These are phyloP conservation scores for Microctonus hyperodae DNA, from an alignment of 2,888 invertebrate species.

Conservation along the genomic window DNA sequence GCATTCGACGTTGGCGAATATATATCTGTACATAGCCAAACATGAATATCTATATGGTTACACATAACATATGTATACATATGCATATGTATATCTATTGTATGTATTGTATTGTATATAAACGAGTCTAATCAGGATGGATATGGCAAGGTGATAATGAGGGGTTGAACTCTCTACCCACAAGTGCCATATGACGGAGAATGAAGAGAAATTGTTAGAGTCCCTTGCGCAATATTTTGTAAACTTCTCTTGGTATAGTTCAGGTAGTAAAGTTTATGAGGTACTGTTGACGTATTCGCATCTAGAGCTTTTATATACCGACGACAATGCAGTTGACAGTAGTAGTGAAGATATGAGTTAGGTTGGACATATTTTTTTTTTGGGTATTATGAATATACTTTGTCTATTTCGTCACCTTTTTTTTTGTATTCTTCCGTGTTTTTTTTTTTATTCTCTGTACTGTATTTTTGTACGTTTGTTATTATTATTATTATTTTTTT, in stretches of 20 bases:
- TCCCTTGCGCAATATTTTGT: conserved; percentile 32
- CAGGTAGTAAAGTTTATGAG: background rate
- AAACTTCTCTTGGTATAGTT: conserved; percentile 9
- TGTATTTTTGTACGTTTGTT: no score
- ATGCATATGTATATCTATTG: background rate
- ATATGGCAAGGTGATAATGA: conserved; percentile 44
- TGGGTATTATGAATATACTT: no score
- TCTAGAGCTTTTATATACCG: background rate
- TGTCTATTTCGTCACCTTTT: no score
- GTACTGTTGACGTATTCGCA: background rate
- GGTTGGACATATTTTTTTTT: no score
- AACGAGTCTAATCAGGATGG: conserved; percentile 42
- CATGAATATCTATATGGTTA: no score
- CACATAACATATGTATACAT: no score
- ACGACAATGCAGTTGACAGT: background rate
- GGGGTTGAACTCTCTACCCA: conserved; percentile 30
- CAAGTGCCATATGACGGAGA: conserved; percentile 39
- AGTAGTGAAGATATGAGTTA: background rate
- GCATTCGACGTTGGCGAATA: conserved; percentile 24
- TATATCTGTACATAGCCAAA: conserved; percentile 2
- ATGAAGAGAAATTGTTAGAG: conserved; percentile 45
- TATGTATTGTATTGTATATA: no score
- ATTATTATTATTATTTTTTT: no score
- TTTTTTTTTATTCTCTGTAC: no score
- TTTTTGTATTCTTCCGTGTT: no score